These are phyloP conservation scores for Calliphora vicina DNA, from an alignment of 1,140 invertebrate species.

Conservation along the genomic window DNA sequence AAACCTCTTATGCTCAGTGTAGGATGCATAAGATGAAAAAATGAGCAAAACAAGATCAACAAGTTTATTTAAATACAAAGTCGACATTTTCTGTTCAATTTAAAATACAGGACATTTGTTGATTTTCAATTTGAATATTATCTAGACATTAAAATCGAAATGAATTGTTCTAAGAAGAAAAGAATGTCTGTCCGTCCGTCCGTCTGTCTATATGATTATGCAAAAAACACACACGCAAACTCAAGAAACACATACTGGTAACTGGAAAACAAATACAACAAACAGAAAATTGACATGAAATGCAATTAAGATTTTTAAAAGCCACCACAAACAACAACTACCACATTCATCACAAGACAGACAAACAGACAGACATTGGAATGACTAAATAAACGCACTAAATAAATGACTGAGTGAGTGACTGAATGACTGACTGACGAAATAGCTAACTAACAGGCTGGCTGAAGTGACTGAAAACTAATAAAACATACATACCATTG, in stretches of 20 bases:
- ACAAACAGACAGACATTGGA: no score
- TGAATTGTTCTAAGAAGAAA: neutral
- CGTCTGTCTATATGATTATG: neutral
- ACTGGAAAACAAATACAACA: neutral
- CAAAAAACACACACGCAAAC: neutral
- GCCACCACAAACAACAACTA: neutral
- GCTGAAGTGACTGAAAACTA: neutral
- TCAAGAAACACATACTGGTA: neutral
- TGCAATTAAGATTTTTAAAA: neutral
- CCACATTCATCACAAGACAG: neutral
- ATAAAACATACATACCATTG: neutral
- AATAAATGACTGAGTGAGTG: neutral
- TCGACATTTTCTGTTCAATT: neutral
- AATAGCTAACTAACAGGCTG: neutral
- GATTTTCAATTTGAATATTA: slow-evolving; percentile 17
- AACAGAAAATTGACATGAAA: neutral
- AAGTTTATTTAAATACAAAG: neutral
- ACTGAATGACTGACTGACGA: neutral
- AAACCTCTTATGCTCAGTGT: neutral
- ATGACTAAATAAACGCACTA: neutral
- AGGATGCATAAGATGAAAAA: neutral
- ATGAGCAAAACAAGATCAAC: neutral
- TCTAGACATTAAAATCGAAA: slow-evolving; percentile 10
- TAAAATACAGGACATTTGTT: slow-evolving; percentile 10
- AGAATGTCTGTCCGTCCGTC: neutral